Base-by-base conservation (phyloP, 2,113 vertebrate species). In the Myocastor coypus region DNA sequence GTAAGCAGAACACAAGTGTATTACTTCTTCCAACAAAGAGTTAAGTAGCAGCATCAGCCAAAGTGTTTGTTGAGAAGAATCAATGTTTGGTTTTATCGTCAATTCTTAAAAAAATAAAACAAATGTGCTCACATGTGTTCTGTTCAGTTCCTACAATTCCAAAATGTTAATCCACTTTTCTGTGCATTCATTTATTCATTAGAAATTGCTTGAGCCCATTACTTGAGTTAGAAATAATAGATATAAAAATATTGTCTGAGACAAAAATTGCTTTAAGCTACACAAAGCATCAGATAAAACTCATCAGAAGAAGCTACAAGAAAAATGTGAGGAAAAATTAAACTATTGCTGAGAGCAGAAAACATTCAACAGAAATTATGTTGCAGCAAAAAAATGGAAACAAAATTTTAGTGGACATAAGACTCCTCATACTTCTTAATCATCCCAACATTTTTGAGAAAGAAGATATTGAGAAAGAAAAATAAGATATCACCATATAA, bases 401-500 rank as follows among this genome's bases (percentile, higher is more conserved):
- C 50, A 63, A 83, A 61, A 61, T 34, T 16, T 52, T 89, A 75
- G 7, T 78, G 24, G 30, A 22, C 7, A 7, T 84, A 55, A 30
- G 3, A 66, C n/a, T n/a, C n/a, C 68, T 71, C 80, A 46, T 32
- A 84, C 71, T 73, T 34, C 28, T 52, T 87, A 89, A 64, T 87
- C 30, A 57, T 46, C 6, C 59, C 1, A 11, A 10, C 14, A 69
- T 30, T 96, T 92, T 93, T 42, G 28, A 84, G 75, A 78, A 37
- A 89, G 42, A 82, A 4, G 12, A 30, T 87, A 94, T 37, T 92
- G 64, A 92, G 75, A 94, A 92, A 82, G 80, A 96, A 87, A 91
- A 75, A 20, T 78, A n/a, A 66, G 32, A 61, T 5, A 34, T 57
- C 63, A 86, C 32, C 24, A 66, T 37, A 7, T 78, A 66, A 92